These are phyloP conservation scores for Dendropsophus ebraccatus DNA, from an alignment of 2,113 vertebrate genomes.

Conservation along the genomic window DNA sequence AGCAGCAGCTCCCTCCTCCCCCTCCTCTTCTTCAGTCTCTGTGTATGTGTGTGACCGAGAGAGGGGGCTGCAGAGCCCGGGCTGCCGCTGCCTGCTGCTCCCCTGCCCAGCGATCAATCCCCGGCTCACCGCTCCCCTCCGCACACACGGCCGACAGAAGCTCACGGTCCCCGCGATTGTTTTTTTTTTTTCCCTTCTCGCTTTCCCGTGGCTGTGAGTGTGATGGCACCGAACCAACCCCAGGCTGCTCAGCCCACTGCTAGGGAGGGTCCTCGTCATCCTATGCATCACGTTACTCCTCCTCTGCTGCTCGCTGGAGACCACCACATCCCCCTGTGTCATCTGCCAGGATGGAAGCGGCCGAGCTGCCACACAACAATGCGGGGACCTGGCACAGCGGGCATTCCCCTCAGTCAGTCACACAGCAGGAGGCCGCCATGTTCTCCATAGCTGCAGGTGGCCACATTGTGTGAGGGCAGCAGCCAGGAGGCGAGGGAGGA, in stretches of 20 bases:
- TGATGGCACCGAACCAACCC: slow-evolving; percentile 30
- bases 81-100: slow-evolving; percentile 1
- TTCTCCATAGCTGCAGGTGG: no score
- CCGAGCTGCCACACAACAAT: no score
- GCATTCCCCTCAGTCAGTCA: no score
- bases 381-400: neutral
- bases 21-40: slow-evolving; percentile 25
- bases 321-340: slow-evolving; percentile 18
- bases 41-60: slow-evolving; percentile 48
- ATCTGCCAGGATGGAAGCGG: neutral
- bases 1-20: no score
- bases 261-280: slow-evolving; percentile 49
- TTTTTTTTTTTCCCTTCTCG: neutral
- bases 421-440: no score
- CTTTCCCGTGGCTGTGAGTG: slow-evolving; percentile 14
- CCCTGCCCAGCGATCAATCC: slow-evolving; percentile 15
- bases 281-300: slow-evolving; percentile 28
- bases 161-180: neutral
- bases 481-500: no score
- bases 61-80: slow-evolving; percentile 48
- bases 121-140: neutral
- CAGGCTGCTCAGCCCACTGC: slow-evolving; percentile 44
- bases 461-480: no score
- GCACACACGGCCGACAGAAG: neutral
- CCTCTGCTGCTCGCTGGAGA: slow-evolving; percentile 39